Evolutionary conservation across 2,888 invertebrate species (phyloP).

Genomic region (Pandemis corylana): DNA sequence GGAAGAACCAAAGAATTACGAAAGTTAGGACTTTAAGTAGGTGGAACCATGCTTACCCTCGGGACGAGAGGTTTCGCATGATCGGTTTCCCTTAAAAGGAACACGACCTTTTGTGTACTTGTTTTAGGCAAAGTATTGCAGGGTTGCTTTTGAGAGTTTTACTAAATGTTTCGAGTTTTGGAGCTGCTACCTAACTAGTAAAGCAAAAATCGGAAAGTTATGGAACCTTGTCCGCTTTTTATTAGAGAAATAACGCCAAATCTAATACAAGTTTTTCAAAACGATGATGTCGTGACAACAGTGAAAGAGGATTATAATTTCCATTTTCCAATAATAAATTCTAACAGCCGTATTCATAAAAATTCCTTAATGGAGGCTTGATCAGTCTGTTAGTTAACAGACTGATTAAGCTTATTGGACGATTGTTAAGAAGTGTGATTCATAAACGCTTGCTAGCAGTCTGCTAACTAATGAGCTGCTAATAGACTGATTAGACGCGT

Average conservation of each 20-base stretch:
- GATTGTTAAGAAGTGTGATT: no score
- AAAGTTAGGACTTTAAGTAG: constrained; percentile 25
- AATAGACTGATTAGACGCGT: no score
- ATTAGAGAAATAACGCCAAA: neutral
- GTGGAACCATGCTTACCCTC: constrained; percentile 12
- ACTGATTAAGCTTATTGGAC: no score
- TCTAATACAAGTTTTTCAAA: neutral
- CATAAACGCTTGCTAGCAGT: no score
- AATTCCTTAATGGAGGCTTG: no score
- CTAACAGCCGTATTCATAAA: no score
- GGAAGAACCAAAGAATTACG: constrained; percentile 18
- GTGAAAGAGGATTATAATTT: no score
- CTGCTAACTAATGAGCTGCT: no score
- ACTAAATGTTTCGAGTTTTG: constrained; percentile 1
- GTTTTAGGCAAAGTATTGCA: constrained; percentile 4
- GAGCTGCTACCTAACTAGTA: neutral
- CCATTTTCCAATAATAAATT: no score
- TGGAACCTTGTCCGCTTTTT: neutral
- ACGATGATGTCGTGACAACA: no score
- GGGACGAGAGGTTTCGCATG: constrained; percentile 6
- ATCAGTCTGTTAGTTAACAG: no score
- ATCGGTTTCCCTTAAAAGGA: constrained; percentile 16
- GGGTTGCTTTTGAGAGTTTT: constrained; percentile 11
- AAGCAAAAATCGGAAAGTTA: neutral
- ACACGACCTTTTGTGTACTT: constrained; percentile 23